phyloP scores from a whole-genome alignment of 2,888 invertebrate genomes.

The Herminia tarsipennalis region DNA sequence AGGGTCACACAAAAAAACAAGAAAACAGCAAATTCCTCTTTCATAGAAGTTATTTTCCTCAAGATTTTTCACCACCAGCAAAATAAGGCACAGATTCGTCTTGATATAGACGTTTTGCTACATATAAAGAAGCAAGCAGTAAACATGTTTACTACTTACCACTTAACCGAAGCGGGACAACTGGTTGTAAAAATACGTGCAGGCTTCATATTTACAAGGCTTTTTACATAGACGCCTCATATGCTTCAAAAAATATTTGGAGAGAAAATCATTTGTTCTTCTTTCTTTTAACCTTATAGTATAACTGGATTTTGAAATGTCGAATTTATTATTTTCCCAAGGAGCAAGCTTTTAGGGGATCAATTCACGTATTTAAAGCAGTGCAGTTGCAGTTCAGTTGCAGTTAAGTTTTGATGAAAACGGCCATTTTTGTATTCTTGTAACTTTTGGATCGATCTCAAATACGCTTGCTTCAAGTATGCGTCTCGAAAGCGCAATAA shows the following conservation, averaged over 20 bases:
- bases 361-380: too few species aligned
- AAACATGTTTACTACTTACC: slow-evolving; percentile 25
- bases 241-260: neutral
- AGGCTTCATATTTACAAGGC: neutral
- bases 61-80: neutral
- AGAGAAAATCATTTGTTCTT: slow-evolving; percentile 1
- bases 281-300: neutral
- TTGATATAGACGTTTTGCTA: slow-evolving; percentile 1
- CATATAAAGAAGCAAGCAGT: slow-evolving; percentile 23
- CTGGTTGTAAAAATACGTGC: slow-evolving; percentile 19
- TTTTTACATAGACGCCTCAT: neutral
- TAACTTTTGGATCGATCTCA: too few species aligned
- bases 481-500: too few species aligned
- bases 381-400: too few species aligned
- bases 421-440: too few species aligned
- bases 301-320: neutral
- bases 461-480: too few species aligned
- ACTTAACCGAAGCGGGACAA: slow-evolving; percentile 19
- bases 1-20: too few species aligned
- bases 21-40: neutral
- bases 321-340: too few species aligned
- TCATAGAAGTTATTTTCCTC: neutral
- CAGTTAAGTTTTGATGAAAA: too few species aligned
- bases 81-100: slow-evolving; percentile 4
- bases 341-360: too few species aligned